Base-by-base conservation (phyloP, 2,113 vertebrate genomes). In the Mesocricetus auratus region DNA sequence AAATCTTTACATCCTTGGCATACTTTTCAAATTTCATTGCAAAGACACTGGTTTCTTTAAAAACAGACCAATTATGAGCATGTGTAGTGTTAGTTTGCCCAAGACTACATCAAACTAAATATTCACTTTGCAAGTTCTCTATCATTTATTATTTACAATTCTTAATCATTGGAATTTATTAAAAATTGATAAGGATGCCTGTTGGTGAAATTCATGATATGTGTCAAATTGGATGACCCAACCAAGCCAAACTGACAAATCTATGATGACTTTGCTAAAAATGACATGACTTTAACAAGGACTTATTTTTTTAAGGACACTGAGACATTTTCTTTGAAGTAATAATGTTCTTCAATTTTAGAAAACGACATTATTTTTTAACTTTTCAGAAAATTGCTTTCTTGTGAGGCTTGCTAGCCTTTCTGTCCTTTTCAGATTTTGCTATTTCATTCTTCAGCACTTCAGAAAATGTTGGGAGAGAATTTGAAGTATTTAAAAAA, bases 101-200 rank as follows among this genome's bases (percentile, higher is more conserved):
- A 87, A 97, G 97, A 89, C 93, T 98, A 97, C 97, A 96, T 98
- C 98, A 98, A 98, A 98, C 98, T 98, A 98, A 98, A 98, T 98
- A 98, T 98, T 98, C 98, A 98, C 98, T 98, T 98, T 97, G 24
- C 39, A 95, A 98, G 91, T 62, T 96, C 77, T 83, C 66, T 93
- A 82, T 95, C 96, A 98, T 98, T 98, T 97, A 98, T 98, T 98
- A 98, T 98, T 98, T 98, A 98, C 96, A 62, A 81, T 97, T 97
- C 42, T 97, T 97, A 98, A 97, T 98, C 97, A 97, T 94, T 96
- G 86, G 89, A 95, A 98, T 98, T 98, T 98, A 98, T 98, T 98
- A 88, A 98, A 98, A 98, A 98, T 96, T 98, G 95, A 96, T 98
- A 98, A 97, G 96, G 96, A 94, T 22, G 29, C 94, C 96, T 96